Base-by-base conservation (phyloP, 2,888 invertebrate genomes). In the Mythimna ferrago region DNA sequence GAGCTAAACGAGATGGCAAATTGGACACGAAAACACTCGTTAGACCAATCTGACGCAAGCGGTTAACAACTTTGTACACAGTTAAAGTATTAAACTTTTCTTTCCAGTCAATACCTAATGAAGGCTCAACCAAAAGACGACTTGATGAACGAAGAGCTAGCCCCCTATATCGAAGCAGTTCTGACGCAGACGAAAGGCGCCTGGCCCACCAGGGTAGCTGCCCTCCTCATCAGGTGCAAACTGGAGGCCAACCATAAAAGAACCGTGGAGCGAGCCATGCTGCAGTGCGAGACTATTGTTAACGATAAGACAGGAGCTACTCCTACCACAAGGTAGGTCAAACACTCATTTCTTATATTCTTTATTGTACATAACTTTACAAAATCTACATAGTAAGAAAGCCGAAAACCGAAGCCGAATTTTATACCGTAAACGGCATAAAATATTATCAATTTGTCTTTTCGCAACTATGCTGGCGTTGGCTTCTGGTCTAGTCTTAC, bases 181-280 rank as follows among this genome's bases (percentile, higher is more conserved):
- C 93, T 98, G 1, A 93, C 97, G 9, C 97, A 97, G 86, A 97
- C 97, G 73, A 96, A 97, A 66, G 97, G 97, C 0, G 97, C 98
- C 53, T 98, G 99, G 98, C 94, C 98, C 57, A 96, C 99, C 2
- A 97, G 98, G 66, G 97, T 98, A 54, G 97, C 97, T 0, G 97
- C 98, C 0, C 93, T 99, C 32, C 94, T 98, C 2, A 94, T 98
- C 19, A 97, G 99, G 68, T 98, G 98, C 84, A 96, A 97, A 74
- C 92, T 98, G 67, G 99, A 99, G 92, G 97, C 97, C 0, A 97
- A 96, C 64, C 98, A 98, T 87, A 97, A 98, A 71, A 97, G 99
- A 71, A 98, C 98, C 0, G 97, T 99, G 19, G 99, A 99, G 90
- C 96, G 99, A 56, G 98, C 99, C 35, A 97, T 99, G 97, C 97